A percentile compares a stretch with the other conserved stretches of the same genome.
Conservation (phyloP, 1,140 invertebrate genomes). For the Drosophila sucinea region DNA sequence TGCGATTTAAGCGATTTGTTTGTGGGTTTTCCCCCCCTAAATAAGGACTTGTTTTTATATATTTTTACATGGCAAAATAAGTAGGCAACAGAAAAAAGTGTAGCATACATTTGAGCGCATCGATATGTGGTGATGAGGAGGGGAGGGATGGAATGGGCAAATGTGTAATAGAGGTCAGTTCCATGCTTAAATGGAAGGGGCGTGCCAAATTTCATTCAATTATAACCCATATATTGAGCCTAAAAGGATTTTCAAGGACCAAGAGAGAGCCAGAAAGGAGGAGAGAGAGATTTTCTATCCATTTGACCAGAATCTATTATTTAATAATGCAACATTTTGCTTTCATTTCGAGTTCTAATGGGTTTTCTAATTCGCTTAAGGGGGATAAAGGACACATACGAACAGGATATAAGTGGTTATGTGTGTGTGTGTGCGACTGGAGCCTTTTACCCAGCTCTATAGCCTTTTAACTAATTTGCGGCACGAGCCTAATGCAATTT, state of each 20-base stretch:
- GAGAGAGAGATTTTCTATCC: background rate
- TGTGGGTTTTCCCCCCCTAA: constrained; percentile 57
- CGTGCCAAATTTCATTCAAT: constrained; percentile 54
- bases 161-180: constrained; percentile 51
- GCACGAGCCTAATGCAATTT: constrained; percentile 51
- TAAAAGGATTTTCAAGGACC: constrained; percentile 63
- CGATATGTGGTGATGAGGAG: background rate
- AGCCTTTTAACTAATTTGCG: constrained; percentile 70
- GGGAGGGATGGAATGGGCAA: constrained; percentile 8
- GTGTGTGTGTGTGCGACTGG: constrained; percentile 5
- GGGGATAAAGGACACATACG: constrained; percentile 28
- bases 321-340: constrained; percentile 56
- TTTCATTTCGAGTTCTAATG: constrained; percentile 60
- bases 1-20: constrained; percentile 79
- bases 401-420: background rate
- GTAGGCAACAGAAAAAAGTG: constrained; percentile 48
- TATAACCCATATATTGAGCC: constrained; percentile 54
- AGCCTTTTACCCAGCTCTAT: constrained; percentile 26
- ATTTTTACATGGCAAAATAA: constrained; percentile 47
- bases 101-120: constrained; percentile 49
- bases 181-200: constrained; percentile 1
- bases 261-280: too few species aligned
- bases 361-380: constrained; percentile 68
- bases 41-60: constrained; percentile 51
- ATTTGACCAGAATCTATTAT: constrained; percentile 47